phyloP scores from a whole-genome alignment of 2,888 invertebrate species.

The Acanthosepion pharaonis region DNA sequence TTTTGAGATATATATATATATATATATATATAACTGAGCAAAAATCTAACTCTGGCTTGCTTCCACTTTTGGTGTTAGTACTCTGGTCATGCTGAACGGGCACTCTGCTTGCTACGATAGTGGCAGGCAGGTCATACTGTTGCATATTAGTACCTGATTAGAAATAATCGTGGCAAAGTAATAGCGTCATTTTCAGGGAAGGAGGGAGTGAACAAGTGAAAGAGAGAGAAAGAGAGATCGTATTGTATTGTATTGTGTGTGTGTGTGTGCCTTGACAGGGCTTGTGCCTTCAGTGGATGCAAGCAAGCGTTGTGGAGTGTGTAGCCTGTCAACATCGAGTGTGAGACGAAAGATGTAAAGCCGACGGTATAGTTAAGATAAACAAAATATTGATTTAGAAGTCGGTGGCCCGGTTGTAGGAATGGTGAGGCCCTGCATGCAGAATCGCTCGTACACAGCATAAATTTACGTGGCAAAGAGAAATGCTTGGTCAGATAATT shows the following conservation, averaged over 20 bases:
- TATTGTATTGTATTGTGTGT: background rate
- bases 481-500: background rate
- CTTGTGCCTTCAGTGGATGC: background rate
- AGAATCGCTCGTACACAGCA: background rate
- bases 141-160: constrained; percentile 33
- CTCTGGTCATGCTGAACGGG: background rate
- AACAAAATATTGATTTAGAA: constrained; percentile 33
- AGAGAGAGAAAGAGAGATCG: background rate
- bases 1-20: background rate
- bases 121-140: background rate
- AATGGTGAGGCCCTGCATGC: background rate
- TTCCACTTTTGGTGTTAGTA: background rate
- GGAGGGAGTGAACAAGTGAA: background rate
- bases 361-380: background rate
- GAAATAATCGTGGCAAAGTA: background rate
- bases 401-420: background rate
- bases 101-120: background rate
- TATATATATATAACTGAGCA: background rate
- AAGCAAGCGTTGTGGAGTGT: background rate
- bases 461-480: background rate
- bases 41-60: background rate
- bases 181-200: background rate
- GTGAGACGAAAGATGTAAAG: background rate
- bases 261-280: background rate
- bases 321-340: background rate